Base-by-base conservation (phyloP, 2,797 vertebrate species). In the Bovichtus variegatus region DNA sequence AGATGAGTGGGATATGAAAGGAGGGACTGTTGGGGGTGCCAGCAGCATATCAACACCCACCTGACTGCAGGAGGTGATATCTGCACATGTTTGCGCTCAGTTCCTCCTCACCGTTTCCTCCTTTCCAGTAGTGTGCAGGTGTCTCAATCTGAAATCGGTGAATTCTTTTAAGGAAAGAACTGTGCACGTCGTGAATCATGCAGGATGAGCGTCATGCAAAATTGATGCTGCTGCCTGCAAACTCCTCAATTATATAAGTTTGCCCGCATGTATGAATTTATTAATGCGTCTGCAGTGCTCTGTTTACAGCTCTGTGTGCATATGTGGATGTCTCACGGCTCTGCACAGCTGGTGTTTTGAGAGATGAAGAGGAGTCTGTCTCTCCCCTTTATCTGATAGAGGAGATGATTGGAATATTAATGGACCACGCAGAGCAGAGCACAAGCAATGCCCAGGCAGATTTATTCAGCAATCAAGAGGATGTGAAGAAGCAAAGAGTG, bases 361-460 rank as follows among this genome's bases (percentile, higher is more conserved):
- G 90, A 92, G 91, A 93, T 91, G 90, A 93, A 92, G 88, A 92
- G 90, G 81, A 91, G 91, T 79, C 88, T 93, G 89, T 91, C 86
- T 91, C 74, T 87, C 81, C 69, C 71, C 82, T 88, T 91, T 89
- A 89, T 91, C 88, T 91, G 87, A 88, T 80, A 82, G 60, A 83
- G 85, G 81, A 91, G 90, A 90, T 80, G 94, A 90, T 81, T 83
- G 67, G 93, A 94, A 94, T 95, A 94, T 92, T 93, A 94, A 94
- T 89, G 76, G 87, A 74, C 89, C 61, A 78, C 38, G 66, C 83
- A 68, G 78, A 86, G 76, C 81, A 70, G 73, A 79, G 82, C 76
- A 61, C 62, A 73, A 76, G 89, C 75, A 62, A 59, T 65, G 80
- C 81, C 71, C 78, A 27, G 76, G 81, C 76, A 81, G 76, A 91